phyloP scores from a whole-genome alignment of 2,888 invertebrate genomes.

The Xanthia icteritia region DNA sequence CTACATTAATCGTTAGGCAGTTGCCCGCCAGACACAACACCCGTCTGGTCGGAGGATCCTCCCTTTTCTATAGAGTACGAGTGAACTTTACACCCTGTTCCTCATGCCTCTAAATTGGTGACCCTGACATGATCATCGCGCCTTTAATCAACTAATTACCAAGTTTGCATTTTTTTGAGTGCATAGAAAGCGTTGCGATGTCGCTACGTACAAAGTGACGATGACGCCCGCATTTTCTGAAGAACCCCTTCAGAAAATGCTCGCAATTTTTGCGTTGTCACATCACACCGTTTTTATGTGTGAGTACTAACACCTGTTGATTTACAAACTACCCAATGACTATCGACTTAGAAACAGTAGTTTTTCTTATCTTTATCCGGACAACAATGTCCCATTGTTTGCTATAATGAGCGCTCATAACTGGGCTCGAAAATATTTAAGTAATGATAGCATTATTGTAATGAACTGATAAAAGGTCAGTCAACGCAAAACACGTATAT shows the following conservation, averaged over 20 bases:
- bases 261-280: not conserved
- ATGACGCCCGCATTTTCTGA: too few species aligned
- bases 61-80: too few species aligned
- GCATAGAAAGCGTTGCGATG: not conserved
- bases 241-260: not conserved
- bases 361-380: conserved; percentile 2
- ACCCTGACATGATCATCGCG: too few species aligned
- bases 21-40: too few species aligned
- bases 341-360: not conserved
- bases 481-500: conserved; percentile 10
- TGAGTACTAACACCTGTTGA: not conserved
- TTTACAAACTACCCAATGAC: conserved; percentile 1
- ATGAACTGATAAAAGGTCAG: conserved; percentile 47
- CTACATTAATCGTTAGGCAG: too few species aligned
- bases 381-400: conserved; percentile 17
- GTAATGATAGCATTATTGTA: conserved; percentile 22
- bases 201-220: not conserved
- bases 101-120: too few species aligned
- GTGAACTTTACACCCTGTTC: too few species aligned
- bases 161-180: not conserved
- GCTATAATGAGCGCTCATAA: conserved; percentile 14
- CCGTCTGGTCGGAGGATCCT: too few species aligned
- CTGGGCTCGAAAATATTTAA: conserved; percentile 32
- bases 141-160: not conserved
- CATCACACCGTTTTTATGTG: not conserved